Conservation (phyloP, 2,888 invertebrate species). For the Coenonympha glycerion region DNA sequence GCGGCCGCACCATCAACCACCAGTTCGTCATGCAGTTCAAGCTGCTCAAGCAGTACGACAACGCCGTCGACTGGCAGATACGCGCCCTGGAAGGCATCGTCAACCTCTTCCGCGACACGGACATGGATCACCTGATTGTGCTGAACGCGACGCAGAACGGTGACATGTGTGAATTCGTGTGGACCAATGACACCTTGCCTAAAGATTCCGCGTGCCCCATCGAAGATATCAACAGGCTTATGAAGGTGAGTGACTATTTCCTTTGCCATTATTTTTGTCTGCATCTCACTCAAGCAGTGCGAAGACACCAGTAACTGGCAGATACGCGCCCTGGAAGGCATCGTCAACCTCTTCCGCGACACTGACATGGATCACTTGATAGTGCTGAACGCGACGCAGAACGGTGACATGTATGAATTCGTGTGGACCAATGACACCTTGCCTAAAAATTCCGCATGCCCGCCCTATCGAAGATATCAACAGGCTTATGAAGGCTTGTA, state of each 20-base stretch:
- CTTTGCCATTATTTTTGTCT: background rate
- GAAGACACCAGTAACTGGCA: too few species aligned
- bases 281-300: slow-evolving; percentile 50
- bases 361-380: too few species aligned
- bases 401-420: too few species aligned
- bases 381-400: too few species aligned
- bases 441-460: too few species aligned
- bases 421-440: too few species aligned
- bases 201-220: slow-evolving; percentile 84
- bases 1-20: slow-evolving; percentile 86
- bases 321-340: too few species aligned
- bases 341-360: too few species aligned
- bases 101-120: slow-evolving; percentile 76
- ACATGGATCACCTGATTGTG: slow-evolving; percentile 82
- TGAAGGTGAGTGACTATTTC: slow-evolving; percentile 67
- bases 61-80: slow-evolving; percentile 86
- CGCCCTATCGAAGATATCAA: too few species aligned
- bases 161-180: slow-evolving; percentile 81
- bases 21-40: slow-evolving; percentile 83
- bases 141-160: slow-evolving; percentile 77
- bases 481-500: too few species aligned
- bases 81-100: slow-evolving; percentile 77
- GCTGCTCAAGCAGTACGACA: slow-evolving; percentile 67
- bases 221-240: slow-evolving; percentile 81
- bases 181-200: slow-evolving; percentile 91